A percentile compares a stretch with the other conserved stretches of the same genome.
Conservation (phyloP, 2,113 vertebrate genomes). For the Chitala chitala region DNA sequence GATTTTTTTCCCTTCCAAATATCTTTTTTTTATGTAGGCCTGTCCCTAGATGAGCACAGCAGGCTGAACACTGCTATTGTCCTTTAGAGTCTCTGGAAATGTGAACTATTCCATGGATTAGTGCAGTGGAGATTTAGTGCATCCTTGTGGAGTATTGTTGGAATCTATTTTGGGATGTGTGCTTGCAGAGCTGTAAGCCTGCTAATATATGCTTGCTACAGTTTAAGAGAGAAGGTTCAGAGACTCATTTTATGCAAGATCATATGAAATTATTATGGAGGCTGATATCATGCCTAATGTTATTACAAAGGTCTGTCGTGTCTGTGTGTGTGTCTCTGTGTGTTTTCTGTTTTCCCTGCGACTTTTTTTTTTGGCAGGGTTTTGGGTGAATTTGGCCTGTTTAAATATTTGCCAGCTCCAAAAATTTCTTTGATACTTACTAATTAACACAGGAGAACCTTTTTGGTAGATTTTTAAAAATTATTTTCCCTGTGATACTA, state of each 20-base stretch:
- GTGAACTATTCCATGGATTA: constrained; percentile 73
- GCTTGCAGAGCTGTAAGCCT: constrained; percentile 72
- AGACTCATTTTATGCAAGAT: constrained; percentile 68
- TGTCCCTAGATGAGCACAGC: constrained; percentile 62
- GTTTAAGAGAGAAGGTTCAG: constrained; percentile 71
- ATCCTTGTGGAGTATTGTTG: constrained; percentile 71
- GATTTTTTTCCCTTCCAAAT: constrained; percentile 56
- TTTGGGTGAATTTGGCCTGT: too few species aligned
- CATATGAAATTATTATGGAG: constrained; percentile 58
- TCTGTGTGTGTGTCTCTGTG: constrained; percentile 36
- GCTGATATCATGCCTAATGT: constrained; percentile 54
- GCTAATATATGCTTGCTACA: constrained; percentile 75
- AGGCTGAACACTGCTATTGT: constrained; percentile 61
- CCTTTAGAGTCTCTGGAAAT: constrained; percentile 63
- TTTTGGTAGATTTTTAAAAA: constrained; percentile 64
- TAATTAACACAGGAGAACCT: too few species aligned
- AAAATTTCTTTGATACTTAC: too few species aligned
- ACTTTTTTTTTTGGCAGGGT: too few species aligned
- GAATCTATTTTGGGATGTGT: constrained; percentile 73
- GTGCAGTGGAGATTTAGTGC: constrained; percentile 71
- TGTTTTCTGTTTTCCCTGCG: too few species aligned
- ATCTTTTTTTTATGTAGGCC: constrained; percentile 64
- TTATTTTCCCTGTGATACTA: too few species aligned
- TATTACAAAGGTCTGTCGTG: constrained; percentile 43
- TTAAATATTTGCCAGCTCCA: too few species aligned